Base-by-base conservation (phyloP, 2,797 vertebrate species). In the Semotilus atromaculatus region DNA sequence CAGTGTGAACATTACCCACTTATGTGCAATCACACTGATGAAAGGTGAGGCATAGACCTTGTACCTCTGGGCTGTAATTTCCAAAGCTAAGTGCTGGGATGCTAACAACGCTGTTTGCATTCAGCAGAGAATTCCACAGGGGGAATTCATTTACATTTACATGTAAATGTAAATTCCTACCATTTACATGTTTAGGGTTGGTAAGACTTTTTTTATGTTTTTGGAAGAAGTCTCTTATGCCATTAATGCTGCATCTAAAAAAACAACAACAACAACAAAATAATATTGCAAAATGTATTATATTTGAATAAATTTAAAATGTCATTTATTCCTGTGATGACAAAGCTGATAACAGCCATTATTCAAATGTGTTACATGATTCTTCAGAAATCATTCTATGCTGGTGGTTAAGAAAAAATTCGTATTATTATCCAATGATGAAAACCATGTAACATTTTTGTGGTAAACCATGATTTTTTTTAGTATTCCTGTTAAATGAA, bases 31-130 rank as follows among this genome's bases (percentile, higher is more conserved):
- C 74, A 86, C 26, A n/a, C 64, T 86, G 84, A 89, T 90, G 88
- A 89, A 89, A 88, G 90, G 81, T 86, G 82, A 85, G 75, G 45
- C 43, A 76, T 34, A 64, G 53, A 68, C 80, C 75, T 80, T 14
- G 71, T 64, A 53, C 84, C 79, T 83, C 74, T 8, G 55, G 75
- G 73, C 85, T 88, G 70, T 88, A 88, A 90, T 90, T 88, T 87
- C 74, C 80, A 43, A 38, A 45, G 45, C 23, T 81, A 86, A 88
- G 82, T 66, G 74, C 81, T 64, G 70, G 71, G 67, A 83, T 73
- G 85, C 64, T 87, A 87, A 80, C 86, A 90, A 84, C 5, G 81
- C 76, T 86, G 81, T 90, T 89, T 90, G 81, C 58, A 60, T 83
- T 86, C 53, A 40, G 81, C 26, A 75, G 67, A 74, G 38, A 86